These are phyloP conservation scores for Noturus placidus DNA, from an alignment of 2,113 vertebrate genomes.

Conservation along the genomic window DNA sequence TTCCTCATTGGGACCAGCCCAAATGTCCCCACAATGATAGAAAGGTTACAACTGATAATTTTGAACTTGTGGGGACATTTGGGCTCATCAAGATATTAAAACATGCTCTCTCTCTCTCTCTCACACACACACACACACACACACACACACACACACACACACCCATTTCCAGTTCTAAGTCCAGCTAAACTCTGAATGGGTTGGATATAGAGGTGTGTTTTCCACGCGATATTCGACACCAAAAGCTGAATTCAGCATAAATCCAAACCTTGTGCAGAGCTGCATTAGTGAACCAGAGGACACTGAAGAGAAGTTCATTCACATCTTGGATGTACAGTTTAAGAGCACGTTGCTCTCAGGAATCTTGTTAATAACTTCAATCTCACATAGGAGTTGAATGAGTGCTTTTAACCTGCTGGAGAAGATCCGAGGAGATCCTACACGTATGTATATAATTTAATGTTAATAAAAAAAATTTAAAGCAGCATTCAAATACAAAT, in stretches of 20 bases:
- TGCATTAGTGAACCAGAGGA: slow-evolving; percentile 47
- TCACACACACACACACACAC: slow-evolving; percentile 4
- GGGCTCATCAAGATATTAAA: too few relatives aligned
- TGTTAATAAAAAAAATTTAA: neutral
- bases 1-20: too few relatives aligned
- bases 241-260: slow-evolving; percentile 66
- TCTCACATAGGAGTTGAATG: neutral
- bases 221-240: slow-evolving; percentile 42
- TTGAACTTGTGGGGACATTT: too few relatives aligned
- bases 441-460: neutral
- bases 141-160: neutral
- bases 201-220: slow-evolving; percentile 34
- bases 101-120: too few relatives aligned
- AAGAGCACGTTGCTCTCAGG: neutral
- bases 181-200: slow-evolving; percentile 25
- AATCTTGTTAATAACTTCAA: neutral
- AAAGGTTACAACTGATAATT: too few relatives aligned
- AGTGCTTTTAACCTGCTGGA: slow-evolving; percentile 1
- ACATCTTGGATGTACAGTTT: slow-evolving; percentile 22
- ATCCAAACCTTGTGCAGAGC: slow-evolving; percentile 63
- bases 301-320: slow-evolving; percentile 1
- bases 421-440: neutral
- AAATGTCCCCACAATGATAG: too few relatives aligned
- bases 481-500: neutral
- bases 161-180: slow-evolving; percentile 22